Evolutionary conservation across 2,797 vertebrate species (phyloP), one percentile per base, ranked within the genome.

Genomic region (Helicolenus hilgendorfi): DNA sequence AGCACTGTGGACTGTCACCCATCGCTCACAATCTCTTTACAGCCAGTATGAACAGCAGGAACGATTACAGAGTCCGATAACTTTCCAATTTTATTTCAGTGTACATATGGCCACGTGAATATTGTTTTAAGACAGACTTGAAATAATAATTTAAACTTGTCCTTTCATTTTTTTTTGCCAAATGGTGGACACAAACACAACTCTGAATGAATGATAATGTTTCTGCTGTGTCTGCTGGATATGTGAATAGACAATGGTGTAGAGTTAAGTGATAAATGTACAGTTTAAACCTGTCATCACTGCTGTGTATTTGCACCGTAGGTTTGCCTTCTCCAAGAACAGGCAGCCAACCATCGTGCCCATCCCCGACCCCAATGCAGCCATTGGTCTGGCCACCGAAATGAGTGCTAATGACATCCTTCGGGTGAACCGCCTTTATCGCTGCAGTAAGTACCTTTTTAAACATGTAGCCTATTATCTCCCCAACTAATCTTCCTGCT

Each of bases 281-380:
- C 1, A 31, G 31, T 31, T 26, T 45, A 45, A 45, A 45, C 41
- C 22, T 53, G 2, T 77, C 6, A 31, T 73, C 6, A 7, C 2
- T 18, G 1, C n/a, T 73, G 38, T 77, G 2, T 60, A 2, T 91
- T 38, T 87, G 59, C 26, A 9, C 26, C 22, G 22, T 45, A 97
- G 96, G 83, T 95, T 35, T 67, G 94, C 93, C 58, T 97, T 97
- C 90, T 95, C 96, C 2, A 91, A 24, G 0, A 95, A 96, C 78
- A 4, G 62, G 8, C 0, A 69, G 62, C 89, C 95, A 15, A 97
- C 96, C 74, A 97, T 97, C 3, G 0, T 95, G 14, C 96, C 96
- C 3, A 94, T 95, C 69, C 96, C 95, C 0, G 0, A 96, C 2
- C 1, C 0, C 3, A 91, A 93, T 0, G 93, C 74, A 0, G 0